Base-by-base conservation (phyloP, 64 coral and sea anemone species). In the Pocillopora verrucosa region DNA sequence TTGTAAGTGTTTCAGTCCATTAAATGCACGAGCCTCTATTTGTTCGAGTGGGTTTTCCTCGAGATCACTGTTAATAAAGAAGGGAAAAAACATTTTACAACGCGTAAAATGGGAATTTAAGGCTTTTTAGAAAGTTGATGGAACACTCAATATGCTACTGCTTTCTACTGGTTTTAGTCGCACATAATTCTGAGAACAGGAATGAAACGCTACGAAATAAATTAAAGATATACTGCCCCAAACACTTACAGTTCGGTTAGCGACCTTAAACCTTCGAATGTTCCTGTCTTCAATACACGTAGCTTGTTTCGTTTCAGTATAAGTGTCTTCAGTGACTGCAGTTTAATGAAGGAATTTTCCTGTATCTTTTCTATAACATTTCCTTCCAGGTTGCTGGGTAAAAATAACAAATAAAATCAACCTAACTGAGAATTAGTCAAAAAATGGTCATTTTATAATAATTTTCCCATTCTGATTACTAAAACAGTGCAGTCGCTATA, bases 161-260 rank as follows among this genome's bases (percentile, higher is more conserved):
- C 30, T 30, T 30, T 30, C 30, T 30, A 30, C 30, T 30, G 30
- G 41, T 51, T 51, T 51, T 51, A 51, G 41, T 7, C 41, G 41
- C 41, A 51, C 41, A 51, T 51, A 51, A 51, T 51, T 51, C 41
- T 51, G 7, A 51, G 41, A 51, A 51, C 41, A 7, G 41, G 3
- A 4, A 51, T 51, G 41, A 16, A 72, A 73, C 38, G 36, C 16
- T 82, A 24, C 13, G 3, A 25, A 64, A 61, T 15, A 5, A 38
- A 34, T 57, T 26, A 13, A 79, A 20, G 3, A 38, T n/a, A 35
- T 3, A 35, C 15, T 30, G 36, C 16, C 16, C 25, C 51, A 65
- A 26, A 9, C 79, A 88, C 92, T 34, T 93, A 93, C 92, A 93
- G 34, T 78, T 93, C 37, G 24, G 92, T 89, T 17, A 93, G 78